Base-by-base conservation (phyloP, 1,140 invertebrate species). In the Hypsibius dujardini region DNA sequence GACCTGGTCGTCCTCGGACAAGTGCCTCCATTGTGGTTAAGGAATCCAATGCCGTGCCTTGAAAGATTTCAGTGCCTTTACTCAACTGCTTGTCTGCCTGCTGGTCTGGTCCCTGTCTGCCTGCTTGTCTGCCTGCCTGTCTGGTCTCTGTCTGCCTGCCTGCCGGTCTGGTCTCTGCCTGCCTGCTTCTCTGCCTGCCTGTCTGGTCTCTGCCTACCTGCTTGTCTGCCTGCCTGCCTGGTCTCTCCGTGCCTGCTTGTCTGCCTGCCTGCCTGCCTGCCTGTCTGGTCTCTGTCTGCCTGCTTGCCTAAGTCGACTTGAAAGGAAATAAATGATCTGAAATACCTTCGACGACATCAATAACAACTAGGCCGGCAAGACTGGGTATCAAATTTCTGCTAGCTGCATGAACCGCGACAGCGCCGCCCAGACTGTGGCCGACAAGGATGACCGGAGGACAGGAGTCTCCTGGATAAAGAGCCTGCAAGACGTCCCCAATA, bases 351-450 rank as follows among this genome's bases (percentile, higher is more conserved):
- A 98, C 95, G 3, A 98, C 93, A 84, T 97, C 95, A 76, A 97
- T 95, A 15, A 98, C 92, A 75, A 87, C 87, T 1, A 97, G 80
- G 12, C 90, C 92, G 73, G 85, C 80, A n/a, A 90, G 78, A 75
- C 83, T 83, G 50, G 84, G 79, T 67, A 88, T 80, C 67, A 87
- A 78, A 28, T 83, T 76, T 71, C 74, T 76, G 28, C 75, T 72
- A 1, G 90, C 87, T 72, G 87, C 84, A 75, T 90, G 86, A 3
- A 95, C 90, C 14, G 91, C 92, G 72, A 98, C 85, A 2, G 94
- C 92, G 28, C 94, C 95, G 70, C 94, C 94, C 90, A 98, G 92
- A 72, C 92, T 82, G 74, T 98, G 94, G 1, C 94, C 94, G 70
- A 96, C 83, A 47, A 96, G 80, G 73, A 95, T 84, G 15, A 95